Evolutionary conservation across 2,113 vertebrate species (phyloP), one percentile per base, ranked within the genome.

Genomic region (Osmerus mordax): DNA sequence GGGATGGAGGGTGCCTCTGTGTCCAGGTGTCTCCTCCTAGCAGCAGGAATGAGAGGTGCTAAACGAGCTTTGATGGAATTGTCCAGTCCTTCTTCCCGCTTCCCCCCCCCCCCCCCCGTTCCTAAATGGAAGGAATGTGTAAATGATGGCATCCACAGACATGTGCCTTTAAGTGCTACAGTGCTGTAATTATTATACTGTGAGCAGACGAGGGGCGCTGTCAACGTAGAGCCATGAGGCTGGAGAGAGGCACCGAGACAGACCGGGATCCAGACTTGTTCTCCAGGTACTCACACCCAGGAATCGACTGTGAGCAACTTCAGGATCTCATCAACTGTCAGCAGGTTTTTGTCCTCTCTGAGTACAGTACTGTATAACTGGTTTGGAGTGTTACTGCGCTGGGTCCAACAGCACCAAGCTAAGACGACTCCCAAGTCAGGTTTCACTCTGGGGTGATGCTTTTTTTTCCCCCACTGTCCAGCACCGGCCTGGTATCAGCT

Each of bases 91-190:
- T 11, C 41, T 47, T 47, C 41, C 41, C 15, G 21, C 73, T 78
- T 75, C 70, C 70, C 32, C 3, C 58, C 60, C 83, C 3, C n/a
- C 54, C 55, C n/a, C 59, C 70, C 18, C 8, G 41, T 32, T 71
- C 13, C n/a, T 65, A 51, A 18, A 54, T 68, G 75, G 73, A 80
- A 85, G 71, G 75, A 89, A 87, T 83, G 77, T 61, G 61, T 3
- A 84, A 87, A 82, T 83, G 65, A 88, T 78, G 83, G 81, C 78
- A 84, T 76, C 56, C 36, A 3, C 23, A 76, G 75, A 83, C 64
- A 67, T 23, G 62, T n/a, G 55, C 65, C 71, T 80, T 75, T 66
- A 84, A 79, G 76, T 69, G 61, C 1, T 8, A 61, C 66, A 21
- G 81, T 65, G 78, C 54, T 21, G 65, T 83, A 80, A 86, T 80